phyloP scores from a whole-genome alignment of 2,797 vertebrate species.

The Arctocebus calabarensis region DNA sequence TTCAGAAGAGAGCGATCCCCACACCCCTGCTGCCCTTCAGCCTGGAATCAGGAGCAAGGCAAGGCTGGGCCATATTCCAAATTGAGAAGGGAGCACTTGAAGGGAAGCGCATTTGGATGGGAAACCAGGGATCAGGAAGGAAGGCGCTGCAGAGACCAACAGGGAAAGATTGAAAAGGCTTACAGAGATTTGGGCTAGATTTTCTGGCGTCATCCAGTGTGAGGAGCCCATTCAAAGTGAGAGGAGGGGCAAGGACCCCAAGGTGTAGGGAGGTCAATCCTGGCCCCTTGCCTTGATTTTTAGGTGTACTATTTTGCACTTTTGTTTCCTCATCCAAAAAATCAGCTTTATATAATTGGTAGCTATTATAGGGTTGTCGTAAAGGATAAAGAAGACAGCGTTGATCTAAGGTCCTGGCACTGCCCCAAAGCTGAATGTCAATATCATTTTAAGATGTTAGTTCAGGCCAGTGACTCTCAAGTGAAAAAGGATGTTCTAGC shows the following conservation, averaged over 20 bases:
- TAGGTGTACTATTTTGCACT: background rate
- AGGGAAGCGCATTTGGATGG: background rate
- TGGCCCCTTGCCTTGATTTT: fast-evolving
- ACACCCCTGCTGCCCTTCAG: background rate
- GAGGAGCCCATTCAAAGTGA: background rate
- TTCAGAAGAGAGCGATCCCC: background rate
- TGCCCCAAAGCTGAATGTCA: background rate
- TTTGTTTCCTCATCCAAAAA: background rate
- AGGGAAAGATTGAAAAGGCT: background rate
- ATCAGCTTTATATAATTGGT: background rate
- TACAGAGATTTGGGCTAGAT: background rate
- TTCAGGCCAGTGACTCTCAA: background rate
- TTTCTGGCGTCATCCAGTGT: background rate
- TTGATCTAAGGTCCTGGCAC: background rate
- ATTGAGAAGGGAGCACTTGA: background rate
- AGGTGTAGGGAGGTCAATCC: background rate
- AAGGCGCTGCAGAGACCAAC: background rate
- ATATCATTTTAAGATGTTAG: background rate
- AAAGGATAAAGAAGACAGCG: background rate
- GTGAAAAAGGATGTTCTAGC: too few relatives aligned
- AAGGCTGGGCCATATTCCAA: background rate
- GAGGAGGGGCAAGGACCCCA: background rate
- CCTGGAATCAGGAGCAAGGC: background rate
- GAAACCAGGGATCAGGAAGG: background rate
- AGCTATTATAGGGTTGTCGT: background rate